phyloP scores from a whole-genome alignment of 2,888 invertebrate species.

The Perdita meconis region DNA sequence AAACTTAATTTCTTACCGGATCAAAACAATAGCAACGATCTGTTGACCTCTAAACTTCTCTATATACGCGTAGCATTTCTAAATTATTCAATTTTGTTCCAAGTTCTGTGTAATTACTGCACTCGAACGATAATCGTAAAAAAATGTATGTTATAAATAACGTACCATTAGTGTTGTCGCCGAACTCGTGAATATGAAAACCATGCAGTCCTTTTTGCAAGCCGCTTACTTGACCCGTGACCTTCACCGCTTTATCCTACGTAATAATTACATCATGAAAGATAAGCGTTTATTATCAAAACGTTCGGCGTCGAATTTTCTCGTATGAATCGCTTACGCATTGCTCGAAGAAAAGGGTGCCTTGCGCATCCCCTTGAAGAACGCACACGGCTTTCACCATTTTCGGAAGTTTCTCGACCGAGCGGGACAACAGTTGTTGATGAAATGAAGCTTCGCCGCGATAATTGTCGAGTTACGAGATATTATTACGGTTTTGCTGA shows the following conservation, averaged over 20 bases:
- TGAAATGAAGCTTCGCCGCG: slow-evolving; percentile 14
- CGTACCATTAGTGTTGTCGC: slow-evolving; percentile 95
- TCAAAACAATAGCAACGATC: not conserved
- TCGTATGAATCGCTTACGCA: slow-evolving; percentile 62
- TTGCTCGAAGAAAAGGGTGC: slow-evolving; percentile 89
- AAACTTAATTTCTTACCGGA: not conserved
- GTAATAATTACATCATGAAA: slow-evolving; percentile 55
- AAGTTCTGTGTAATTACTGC: no score
- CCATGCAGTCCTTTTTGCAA: slow-evolving; percentile 92
- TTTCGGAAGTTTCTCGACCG: slow-evolving; percentile 52
- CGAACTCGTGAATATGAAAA: slow-evolving; percentile 98
- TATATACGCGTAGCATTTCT: not conserved
- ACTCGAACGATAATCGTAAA: not conserved
- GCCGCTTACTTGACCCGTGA: slow-evolving; percentile 93
- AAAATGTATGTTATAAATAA: not conserved
- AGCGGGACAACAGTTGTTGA: not conserved
- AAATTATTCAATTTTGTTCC: not conserved
- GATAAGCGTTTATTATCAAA: slow-evolving; percentile 52
- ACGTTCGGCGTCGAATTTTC: not conserved
- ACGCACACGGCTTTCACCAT: slow-evolving; percentile 93
- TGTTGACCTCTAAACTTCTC: slow-evolving; percentile 21
- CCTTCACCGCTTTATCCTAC: slow-evolving; percentile 89
- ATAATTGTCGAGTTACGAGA: slow-evolving; percentile 9
- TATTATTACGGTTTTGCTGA: slow-evolving; percentile 54
- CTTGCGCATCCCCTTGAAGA: slow-evolving; percentile 90